Evolutionary conservation across 1,140 invertebrate species (phyloP).

Genomic region (Brachystomella parvula): DNA sequence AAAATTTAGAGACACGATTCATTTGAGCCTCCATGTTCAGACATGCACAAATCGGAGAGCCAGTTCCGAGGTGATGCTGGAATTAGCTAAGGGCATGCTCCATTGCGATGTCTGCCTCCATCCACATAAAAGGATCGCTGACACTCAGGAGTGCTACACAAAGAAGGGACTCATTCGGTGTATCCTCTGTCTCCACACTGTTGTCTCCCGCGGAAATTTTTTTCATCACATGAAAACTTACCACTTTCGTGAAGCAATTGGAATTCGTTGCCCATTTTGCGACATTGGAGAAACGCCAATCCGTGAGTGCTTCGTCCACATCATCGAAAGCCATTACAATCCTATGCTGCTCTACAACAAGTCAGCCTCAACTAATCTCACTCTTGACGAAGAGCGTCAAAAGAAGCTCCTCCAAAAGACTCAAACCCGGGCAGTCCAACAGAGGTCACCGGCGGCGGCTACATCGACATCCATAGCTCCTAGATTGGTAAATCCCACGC

Average conservation of each 20-base stretch:
- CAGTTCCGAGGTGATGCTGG: conserved; percentile 7
- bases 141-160: conserved; percentile 22
- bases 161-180: conserved; percentile 18
- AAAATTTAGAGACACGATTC: conserved; percentile 9
- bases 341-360: not conserved
- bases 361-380: not conserved
- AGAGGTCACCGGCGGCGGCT: not conserved
- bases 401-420: not conserved
- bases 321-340: conserved; percentile 20
- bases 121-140: conserved; percentile 15
- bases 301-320: conserved; percentile 20
- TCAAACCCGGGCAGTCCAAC: not conserved
- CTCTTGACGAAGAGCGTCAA: too few relatives aligned
- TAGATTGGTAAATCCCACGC: not conserved
- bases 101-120: conserved; percentile 22
- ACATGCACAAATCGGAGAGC: not conserved
- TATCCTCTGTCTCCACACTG: conserved; percentile 20
- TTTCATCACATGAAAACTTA: conserved; percentile 21
- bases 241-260: conserved; percentile 8
- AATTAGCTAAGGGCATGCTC: conserved; percentile 19
- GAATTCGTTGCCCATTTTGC: conserved; percentile 24
- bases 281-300: conserved; percentile 3
- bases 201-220: conserved; percentile 16
- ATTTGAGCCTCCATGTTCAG: conserved; percentile 11
- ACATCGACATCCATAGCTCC: not conserved